These are phyloP conservation scores for Scartelaos histophorus DNA, from an alignment of 2,113 vertebrate genomes.

Conservation along the genomic window DNA sequence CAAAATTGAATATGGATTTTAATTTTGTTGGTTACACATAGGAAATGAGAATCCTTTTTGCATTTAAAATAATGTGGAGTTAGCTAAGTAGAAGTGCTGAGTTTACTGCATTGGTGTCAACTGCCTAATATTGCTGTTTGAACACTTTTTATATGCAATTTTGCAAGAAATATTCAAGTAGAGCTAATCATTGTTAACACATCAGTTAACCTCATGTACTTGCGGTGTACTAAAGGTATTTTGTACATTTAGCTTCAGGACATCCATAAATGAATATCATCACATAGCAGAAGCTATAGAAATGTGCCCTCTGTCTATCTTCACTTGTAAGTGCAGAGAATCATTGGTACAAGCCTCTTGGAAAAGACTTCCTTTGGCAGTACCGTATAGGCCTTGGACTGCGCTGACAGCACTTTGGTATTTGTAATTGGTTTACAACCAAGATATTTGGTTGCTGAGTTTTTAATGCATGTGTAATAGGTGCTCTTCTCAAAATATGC, in stretches of 20 bases:
- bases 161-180: background rate
- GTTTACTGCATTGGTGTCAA: constrained; percentile 27
- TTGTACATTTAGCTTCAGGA: background rate
- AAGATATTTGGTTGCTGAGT: constrained; percentile 34
- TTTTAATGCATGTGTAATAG: constrained; percentile 59
- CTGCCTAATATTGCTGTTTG: background rate
- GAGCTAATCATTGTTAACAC: background rate
- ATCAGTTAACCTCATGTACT: background rate
- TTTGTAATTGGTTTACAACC: constrained; percentile 25
- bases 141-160: background rate
- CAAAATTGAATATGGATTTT: constrained; percentile 42
- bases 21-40: constrained; percentile 35
- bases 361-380: constrained; percentile 13
- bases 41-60: constrained; percentile 22
- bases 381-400: background rate
- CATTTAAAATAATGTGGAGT: constrained; percentile 33
- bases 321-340: too few species aligned
- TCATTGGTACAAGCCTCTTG: background rate
- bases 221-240: too few species aligned
- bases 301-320: too few species aligned
- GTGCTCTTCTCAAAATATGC: constrained; percentile 43
- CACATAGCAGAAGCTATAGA: too few species aligned
- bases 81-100: constrained; percentile 38
- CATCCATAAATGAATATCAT: background rate
- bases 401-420: constrained; percentile 17